These are phyloP conservation scores for Arrhopalites spinosus DNA, from an alignment of 2,888 invertebrate species.

Conservation along the genomic window DNA sequence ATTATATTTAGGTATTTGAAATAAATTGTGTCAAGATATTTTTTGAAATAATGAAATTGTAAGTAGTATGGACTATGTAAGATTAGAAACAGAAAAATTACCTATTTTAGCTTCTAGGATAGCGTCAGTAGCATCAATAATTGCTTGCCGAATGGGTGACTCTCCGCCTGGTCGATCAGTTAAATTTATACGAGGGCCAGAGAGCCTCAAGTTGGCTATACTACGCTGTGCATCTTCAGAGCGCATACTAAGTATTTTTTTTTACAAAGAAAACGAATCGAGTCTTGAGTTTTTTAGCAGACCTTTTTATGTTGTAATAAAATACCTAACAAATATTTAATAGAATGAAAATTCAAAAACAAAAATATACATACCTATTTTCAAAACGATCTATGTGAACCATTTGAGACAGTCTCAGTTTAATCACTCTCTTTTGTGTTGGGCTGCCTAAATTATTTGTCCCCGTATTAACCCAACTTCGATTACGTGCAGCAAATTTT, in stretches of 20 bases:
- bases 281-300: too few species aligned
- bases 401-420: conserved; percentile 48
- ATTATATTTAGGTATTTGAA: too few species aligned
- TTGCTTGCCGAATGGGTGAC: conserved; percentile 46
- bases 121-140: conserved; percentile 57
- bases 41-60: too few species aligned
- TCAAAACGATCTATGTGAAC: conserved; percentile 46
- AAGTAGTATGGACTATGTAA: too few species aligned
- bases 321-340: too few species aligned
- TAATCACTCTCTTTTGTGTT: conserved; percentile 41
- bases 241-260: background rate
- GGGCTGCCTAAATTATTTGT: conserved; percentile 39
- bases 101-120: conserved; percentile 51
- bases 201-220: conserved; percentile 21
- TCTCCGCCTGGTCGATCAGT: conserved; percentile 50
- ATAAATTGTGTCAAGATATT: too few species aligned
- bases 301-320: too few species aligned
- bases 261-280: too few species aligned
- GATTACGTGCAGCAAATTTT: conserved; percentile 47
- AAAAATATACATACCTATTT: background rate
- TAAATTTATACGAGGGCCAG: conserved; percentile 48
- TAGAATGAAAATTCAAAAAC: too few species aligned
- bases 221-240: conserved; percentile 33
- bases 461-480: conserved; percentile 43
- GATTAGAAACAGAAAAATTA: too few species aligned